Evolutionary conservation across 2,797 vertebrate genomes (phyloP).

Genomic region (Dendrocincla tyrannina): DNA sequence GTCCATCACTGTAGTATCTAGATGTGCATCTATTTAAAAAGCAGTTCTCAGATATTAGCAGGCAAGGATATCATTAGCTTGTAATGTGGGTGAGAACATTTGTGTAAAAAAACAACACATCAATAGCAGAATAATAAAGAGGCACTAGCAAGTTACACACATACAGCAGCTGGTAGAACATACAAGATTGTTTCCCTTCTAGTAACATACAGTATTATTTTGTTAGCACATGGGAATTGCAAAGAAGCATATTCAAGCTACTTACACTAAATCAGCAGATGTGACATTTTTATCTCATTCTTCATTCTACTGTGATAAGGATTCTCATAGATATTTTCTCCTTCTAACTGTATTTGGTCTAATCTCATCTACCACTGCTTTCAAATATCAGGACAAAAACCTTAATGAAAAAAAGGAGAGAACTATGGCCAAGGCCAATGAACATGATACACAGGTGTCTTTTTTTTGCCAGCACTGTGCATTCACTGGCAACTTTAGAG

Average conservation of each 20-base stretch:
- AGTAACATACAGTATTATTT: not conserved
- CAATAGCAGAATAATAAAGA: slow-evolving; percentile 10
- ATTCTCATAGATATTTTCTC: not conserved
- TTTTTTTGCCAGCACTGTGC: not conserved
- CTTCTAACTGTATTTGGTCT: not conserved
- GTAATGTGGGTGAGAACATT: not conserved
- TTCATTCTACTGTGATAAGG: not conserved
- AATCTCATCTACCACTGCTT: not conserved
- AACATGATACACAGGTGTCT: not conserved
- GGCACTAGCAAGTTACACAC: not conserved
- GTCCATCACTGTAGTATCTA: not conserved
- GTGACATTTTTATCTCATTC: not conserved
- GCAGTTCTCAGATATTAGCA: not conserved
- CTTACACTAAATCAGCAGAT: not conserved
- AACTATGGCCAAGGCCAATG: not conserved
- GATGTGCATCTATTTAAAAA: slow-evolving; percentile 22
- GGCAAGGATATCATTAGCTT: not conserved
- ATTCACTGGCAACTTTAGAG: not conserved
- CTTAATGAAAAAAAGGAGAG: not conserved
- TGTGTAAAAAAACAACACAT: not conserved
- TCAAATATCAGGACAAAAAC: not conserved
- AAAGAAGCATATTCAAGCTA: not conserved
- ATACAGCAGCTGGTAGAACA: not conserved
- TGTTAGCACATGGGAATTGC: not conserved
- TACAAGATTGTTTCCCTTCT: not conserved